Percentiles rank a stretch among this genome's conserved stretches.
phyloP scores from a whole-genome alignment of 1,140 invertebrate species.

The Megalopta genalis region DNA sequence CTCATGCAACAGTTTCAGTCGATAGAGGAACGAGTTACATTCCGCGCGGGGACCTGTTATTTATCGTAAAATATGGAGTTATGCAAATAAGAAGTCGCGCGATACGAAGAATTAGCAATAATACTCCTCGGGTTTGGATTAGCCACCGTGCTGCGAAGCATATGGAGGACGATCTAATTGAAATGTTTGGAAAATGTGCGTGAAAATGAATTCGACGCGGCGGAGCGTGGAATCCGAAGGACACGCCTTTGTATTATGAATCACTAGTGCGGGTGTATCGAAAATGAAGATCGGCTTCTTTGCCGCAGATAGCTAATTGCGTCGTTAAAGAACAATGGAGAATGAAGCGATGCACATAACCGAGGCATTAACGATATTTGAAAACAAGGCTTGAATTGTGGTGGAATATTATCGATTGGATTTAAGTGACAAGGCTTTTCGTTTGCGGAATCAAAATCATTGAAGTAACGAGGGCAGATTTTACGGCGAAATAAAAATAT shows the following conservation, averaged over 20 bases:
- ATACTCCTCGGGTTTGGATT: background rate
- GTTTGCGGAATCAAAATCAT: background rate
- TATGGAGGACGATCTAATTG: background rate
- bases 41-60: background rate
- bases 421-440: background rate
- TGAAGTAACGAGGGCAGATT: background rate
- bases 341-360: constrained; percentile 4
- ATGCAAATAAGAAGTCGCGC: background rate
- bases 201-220: constrained; percentile 18
- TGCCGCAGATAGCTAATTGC: constrained; percentile 22
- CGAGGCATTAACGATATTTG: constrained; percentile 5
- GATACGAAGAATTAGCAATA: background rate
- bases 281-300: constrained; percentile 22
- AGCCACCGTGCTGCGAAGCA: background rate
- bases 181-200: background rate
- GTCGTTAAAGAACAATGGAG: constrained; percentile 37
- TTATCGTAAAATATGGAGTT: background rate
- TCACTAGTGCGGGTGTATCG: constrained; percentile 19
- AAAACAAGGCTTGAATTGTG: constrained; percentile 6
- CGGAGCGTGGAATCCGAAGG: background rate
- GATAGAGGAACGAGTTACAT: background rate
- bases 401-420: constrained; percentile 13
- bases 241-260: constrained; percentile 47
- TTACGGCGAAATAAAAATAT: background rate
- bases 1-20: background rate